phyloP scores from a whole-genome alignment of 2,888 invertebrate genomes.

The Eudasyphora cyanicolor region DNA sequence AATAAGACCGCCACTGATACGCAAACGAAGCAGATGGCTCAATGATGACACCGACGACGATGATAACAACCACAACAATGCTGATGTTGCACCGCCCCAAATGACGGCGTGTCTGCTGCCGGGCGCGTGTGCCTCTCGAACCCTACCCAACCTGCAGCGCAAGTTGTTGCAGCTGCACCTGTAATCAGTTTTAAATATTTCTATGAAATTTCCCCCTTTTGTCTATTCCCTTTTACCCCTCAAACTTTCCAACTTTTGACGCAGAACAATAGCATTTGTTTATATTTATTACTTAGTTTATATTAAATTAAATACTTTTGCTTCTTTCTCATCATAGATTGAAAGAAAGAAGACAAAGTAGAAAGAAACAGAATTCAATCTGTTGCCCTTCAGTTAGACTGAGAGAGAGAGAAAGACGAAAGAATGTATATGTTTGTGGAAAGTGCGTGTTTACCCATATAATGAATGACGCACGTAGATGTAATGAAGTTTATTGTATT shows the following conservation, averaged over 20 bases:
- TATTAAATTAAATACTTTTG: constrained; percentile 1
- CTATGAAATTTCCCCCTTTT: not conserved
- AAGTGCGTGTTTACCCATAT: constrained; percentile 49
- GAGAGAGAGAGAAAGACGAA: not conserved
- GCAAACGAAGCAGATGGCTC: constrained; percentile 32
- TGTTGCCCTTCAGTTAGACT: not conserved
- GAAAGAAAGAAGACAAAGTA: not conserved
- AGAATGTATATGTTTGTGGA: not conserved
- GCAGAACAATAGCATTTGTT: constrained; percentile 43
- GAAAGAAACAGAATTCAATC: not conserved
- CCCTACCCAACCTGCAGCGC: not conserved
- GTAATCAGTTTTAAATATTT: not conserved
- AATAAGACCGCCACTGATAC: not conserved
- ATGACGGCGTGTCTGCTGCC: too few relatives aligned
- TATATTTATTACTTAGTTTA: constrained; percentile 39
- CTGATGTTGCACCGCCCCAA: too few relatives aligned
- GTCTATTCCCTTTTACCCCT: not conserved
- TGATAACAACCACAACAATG: not conserved
- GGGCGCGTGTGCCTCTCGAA: too few relatives aligned
- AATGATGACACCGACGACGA: constrained; percentile 4
- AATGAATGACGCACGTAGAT: constrained; percentile 39
- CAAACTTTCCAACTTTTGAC: not conserved
- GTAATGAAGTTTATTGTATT: constrained; percentile 47
- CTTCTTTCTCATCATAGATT: not conserved
- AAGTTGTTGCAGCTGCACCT: not conserved